Evolutionary conservation across 2,113 vertebrate genomes (phyloP).

Genomic region (Clarias magur): DNA sequence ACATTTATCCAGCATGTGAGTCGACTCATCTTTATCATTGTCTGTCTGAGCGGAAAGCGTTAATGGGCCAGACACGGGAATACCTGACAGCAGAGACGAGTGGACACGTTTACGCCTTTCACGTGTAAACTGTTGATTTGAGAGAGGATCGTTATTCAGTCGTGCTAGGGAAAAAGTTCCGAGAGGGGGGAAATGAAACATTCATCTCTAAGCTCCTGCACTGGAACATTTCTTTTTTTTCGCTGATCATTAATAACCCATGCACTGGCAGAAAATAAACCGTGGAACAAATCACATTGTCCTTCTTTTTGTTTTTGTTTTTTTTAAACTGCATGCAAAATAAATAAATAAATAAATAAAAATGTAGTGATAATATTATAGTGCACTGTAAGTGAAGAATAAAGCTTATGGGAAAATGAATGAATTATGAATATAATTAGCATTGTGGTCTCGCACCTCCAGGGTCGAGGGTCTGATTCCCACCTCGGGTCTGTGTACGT

Average conservation of each 20-base stretch:
- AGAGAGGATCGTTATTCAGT: background rate
- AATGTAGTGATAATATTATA: background rate
- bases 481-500: no score
- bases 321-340: no score
- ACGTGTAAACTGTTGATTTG: background rate
- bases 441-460: no score
- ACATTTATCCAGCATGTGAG: background rate
- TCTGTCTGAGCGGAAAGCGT: conserved; percentile 21
- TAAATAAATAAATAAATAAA: background rate
- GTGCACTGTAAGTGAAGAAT: background rate
- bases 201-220: background rate
- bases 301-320: background rate
- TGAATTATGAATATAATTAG: background rate
- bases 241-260: background rate
- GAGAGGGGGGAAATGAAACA: background rate
- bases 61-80: conserved; percentile 40
- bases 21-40: conserved; percentile 24
- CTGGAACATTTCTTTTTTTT: background rate
- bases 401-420: background rate
- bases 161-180: background rate
- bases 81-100: background rate
- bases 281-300: background rate
- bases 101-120: background rate
- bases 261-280: background rate
- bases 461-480: no score